Evolutionary conservation across 1,140 invertebrate genomes (phyloP), one percentile per base, ranked within the genome.

Genomic region (Tribolium castaneum): DNA sequence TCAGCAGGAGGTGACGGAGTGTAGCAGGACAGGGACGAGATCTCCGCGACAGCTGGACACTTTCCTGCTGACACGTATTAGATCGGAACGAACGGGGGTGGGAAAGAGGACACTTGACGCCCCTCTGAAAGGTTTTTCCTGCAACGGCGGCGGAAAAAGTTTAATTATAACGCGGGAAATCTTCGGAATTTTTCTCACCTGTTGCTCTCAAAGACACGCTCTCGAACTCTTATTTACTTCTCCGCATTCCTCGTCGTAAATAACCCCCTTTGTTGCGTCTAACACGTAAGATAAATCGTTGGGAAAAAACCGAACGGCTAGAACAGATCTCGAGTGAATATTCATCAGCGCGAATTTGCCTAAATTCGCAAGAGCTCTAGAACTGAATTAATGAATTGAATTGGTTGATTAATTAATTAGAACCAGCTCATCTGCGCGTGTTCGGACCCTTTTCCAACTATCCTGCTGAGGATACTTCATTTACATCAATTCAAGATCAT

Each of bases 61-160:
- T 86, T 86, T 86, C 84, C 85, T 83, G 81, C 81, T 86, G 85
- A 86, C 84, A 84, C 82, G 84, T 86, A 86, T 85, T 86, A 85
- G 84, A 85, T 85, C 83, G 83, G 83, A 22, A 19, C 12, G 22
- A 14, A n/a, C 10, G 25, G 59, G 59, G 85, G 84, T 86, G 85
- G 77, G 84, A 86, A 84, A 82, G 80, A 80, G 78, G 79, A 82
- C 84, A 85, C 83, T 85, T 84, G 84, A 78, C 70, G 70, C 25
- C 10, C 9, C 35, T 30, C 59, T 66, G 59, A 66, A 66, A 66
- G 59, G 59, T 66, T 66, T 66, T 66, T 30, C 22, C 14, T 66
- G 59, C 59, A 66, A 35, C 35, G 35, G 50, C 56, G 25, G 39
- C 25, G 7, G 59, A 66, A 66, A 66, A 66, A 66, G 59, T 66